A percentile compares a stretch with the other conserved stretches of the same genome.
Conservation (phyloP, 1,140 invertebrate species). For the Augochlora pura region DNA sequence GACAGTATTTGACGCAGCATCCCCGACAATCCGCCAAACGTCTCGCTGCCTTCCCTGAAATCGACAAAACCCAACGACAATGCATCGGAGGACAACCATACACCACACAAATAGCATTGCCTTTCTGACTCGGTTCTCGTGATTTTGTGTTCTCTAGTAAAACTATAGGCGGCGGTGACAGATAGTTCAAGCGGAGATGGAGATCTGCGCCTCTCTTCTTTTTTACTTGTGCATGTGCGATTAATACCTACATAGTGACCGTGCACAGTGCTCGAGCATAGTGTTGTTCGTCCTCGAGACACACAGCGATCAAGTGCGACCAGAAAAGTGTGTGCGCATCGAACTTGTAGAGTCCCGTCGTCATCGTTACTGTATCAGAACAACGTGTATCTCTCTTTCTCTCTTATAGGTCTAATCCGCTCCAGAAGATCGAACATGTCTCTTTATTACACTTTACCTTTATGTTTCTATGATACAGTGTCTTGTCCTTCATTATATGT, state of each 20-base stretch:
- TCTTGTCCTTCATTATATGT: not conserved
- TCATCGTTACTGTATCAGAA: slow-evolving; percentile 39
- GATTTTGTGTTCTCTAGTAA: slow-evolving; percentile 49
- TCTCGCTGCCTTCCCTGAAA: slow-evolving; percentile 77
- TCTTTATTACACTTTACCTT: slow-evolving; percentile 25
- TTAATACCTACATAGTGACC: slow-evolving; percentile 63
- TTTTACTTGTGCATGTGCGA: slow-evolving; percentile 52
- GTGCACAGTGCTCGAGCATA: slow-evolving; percentile 76
- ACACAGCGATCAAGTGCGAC: slow-evolving; percentile 44
- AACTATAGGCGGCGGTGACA: slow-evolving; percentile 24
- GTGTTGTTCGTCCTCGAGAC: slow-evolving; percentile 50
- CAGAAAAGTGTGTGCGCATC: slow-evolving; percentile 48
- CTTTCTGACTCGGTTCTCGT: slow-evolving; percentile 19
- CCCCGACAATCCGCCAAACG: slow-evolving; percentile 77
- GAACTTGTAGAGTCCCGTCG: slow-evolving; percentile 49
- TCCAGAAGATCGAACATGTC: slow-evolving; percentile 5
- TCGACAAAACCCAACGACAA: slow-evolving; percentile 78
- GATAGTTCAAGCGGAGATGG: slow-evolving; percentile 32
- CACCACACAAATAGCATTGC: slow-evolving; percentile 21
- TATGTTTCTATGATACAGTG: not conserved
- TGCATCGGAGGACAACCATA: slow-evolving; percentile 61
- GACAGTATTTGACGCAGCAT: slow-evolving; percentile 79
- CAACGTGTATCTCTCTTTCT: not conserved
- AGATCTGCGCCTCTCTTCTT: not conserved
- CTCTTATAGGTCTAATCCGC: not conserved